Evolutionary conservation across 2,113 vertebrate genomes (phyloP), one percentile per base, ranked within the genome.

Genomic region (Agapornis roseicollis): DNA sequence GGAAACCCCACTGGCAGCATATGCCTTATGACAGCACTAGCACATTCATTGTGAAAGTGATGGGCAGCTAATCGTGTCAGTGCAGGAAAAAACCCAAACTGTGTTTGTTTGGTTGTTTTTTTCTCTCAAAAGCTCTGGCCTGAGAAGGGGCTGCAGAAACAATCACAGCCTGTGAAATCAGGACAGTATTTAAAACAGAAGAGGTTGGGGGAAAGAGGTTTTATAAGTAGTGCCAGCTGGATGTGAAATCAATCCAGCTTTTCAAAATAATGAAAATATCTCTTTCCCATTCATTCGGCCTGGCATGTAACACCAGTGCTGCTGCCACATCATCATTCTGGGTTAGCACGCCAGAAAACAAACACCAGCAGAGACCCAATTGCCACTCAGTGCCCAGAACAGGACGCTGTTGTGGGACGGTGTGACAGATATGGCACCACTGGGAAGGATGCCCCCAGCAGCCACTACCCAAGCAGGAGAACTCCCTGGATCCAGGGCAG

Each of bases 211-310:
- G 37, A 18, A 61, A 41, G 27, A 64, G 61, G 52, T 46, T 92
- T 71, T 83, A 20, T 77, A 73, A 65, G 29, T 56, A 77, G 55
- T 91, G 82, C 81, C 94, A 65, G 72, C 85, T 81, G 85, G 63
- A 93, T 60, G 84, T 53, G 63, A 90, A 95, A 94, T 90, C 64
- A 68, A 86, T 94, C 82, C 84, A 91, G 61, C 95, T 86, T 69
- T 92, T 90, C 74, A 97, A 88, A 97, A 95, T 94, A 91, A 85
- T 71, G 27, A 80, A 93, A 96, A 95, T 94, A 93, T 93, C 96
- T 85, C 17, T 76, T 90, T 85, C 72, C 69, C 65, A 80, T 92
- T 95, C 86, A 93, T 90, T 96, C 85, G 42, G 78, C 85, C 85
- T 95, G 94, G 88, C 88, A 84, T 29, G 55, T 68, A 91, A 33